Conservation (phyloP, 2,797 vertebrate genomes). For the Basileuterus tristriatus region DNA sequence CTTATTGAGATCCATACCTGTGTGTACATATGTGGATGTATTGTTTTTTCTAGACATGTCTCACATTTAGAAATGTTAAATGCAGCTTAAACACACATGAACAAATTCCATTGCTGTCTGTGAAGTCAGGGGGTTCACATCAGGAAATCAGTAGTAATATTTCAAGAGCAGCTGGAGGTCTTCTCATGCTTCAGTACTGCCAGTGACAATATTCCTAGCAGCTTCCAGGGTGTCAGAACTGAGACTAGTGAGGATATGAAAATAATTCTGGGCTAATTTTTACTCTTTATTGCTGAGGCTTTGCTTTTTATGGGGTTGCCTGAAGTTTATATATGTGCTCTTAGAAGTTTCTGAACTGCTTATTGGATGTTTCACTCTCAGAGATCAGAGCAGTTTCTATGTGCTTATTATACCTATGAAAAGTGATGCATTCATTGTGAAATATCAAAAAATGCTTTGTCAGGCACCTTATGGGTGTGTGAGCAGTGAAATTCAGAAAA, state of each 20-base stretch:
- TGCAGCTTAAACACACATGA: background rate
- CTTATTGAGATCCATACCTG: background rate
- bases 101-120: background rate
- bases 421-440: background rate
- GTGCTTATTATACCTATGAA: background rate
- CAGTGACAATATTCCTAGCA: conserved; percentile 4
- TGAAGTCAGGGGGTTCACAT: background rate
- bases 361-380: background rate
- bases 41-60: background rate
- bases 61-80: background rate
- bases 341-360: background rate
- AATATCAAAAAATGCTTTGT: conserved; percentile 4
- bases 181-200: background rate
- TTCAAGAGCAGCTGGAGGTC: conserved; percentile 35
- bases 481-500: background rate
- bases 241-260: conserved; percentile 5
- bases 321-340: background rate
- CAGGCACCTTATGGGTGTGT: background rate
- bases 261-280: conserved; percentile 30
- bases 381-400: background rate
- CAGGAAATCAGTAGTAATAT: conserved; percentile 20
- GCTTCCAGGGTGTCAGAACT: background rate
- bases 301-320: background rate
- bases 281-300: background rate
- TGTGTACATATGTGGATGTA: no score